Conservation (phyloP, 2,888 invertebrate genomes). For the Ichneumon xanthorius region DNA sequence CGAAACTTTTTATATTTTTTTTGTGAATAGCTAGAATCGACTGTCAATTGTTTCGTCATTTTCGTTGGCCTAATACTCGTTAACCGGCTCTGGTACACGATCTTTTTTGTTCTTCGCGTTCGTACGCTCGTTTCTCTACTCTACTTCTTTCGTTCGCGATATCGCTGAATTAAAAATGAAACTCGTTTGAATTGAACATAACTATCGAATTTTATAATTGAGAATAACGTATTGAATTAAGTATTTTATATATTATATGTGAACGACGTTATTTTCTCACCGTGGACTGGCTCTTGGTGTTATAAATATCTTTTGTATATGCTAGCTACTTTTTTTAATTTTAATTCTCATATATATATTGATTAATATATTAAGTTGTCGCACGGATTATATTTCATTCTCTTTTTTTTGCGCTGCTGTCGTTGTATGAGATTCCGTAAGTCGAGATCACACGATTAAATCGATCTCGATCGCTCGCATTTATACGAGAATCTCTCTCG, state of each 20-base stretch:
- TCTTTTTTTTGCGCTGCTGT: conserved; percentile 23
- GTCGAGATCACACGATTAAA: conserved; percentile 32
- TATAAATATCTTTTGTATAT: conserved; percentile 78
- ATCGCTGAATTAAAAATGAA: conserved; percentile 4
- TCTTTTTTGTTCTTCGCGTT: conserved; percentile 20
- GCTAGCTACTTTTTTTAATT: conserved; percentile 60
- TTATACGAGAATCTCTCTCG: conserved; percentile 19
- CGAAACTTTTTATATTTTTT: conserved; percentile 23
- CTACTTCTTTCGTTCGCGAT: not conserved
- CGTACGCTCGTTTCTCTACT: conserved; percentile 6
- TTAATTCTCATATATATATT: conserved; percentile 53
- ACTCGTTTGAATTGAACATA: conserved; percentile 39
- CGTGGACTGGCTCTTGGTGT: conserved; percentile 78
- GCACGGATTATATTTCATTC: conserved; percentile 18
- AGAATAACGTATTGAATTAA: conserved; percentile 58
- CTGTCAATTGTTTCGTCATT: conserved; percentile 29
- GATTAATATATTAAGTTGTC: conserved; percentile 64
- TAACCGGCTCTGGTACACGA: conserved; percentile 60
- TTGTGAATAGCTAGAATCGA: conserved; percentile 9
- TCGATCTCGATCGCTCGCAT: conserved; percentile 10
- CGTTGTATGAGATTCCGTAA: conserved; percentile 45
- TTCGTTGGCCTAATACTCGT: conserved; percentile 52
- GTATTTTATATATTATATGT: conserved; percentile 69
- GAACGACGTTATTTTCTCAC: conserved; percentile 73
- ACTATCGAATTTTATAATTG: conserved; percentile 62